These are phyloP conservation scores for Geotrypetes seraphini DNA, from an alignment of 2,797 vertebrate species.

Conservation along the genomic window DNA sequence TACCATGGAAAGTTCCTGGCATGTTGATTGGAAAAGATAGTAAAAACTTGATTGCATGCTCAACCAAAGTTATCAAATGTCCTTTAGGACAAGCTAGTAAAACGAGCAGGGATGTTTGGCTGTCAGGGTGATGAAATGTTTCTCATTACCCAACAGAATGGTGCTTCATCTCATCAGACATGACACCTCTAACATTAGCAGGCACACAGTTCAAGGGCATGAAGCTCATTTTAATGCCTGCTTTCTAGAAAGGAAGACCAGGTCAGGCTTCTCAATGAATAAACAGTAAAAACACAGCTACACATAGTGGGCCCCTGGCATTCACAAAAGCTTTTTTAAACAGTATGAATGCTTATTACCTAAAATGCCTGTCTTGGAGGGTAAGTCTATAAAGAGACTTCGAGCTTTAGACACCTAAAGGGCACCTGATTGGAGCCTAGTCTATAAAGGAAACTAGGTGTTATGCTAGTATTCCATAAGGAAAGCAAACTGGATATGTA, in stretches of 20 bases:
- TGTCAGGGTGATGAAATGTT: slow-evolving; percentile 5
- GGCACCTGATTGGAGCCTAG: too few species aligned
- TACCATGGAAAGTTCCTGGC: slow-evolving; percentile 3
- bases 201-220: neutral
- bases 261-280: slow-evolving; percentile 3
- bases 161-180: slow-evolving; percentile 6
- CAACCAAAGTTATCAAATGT: neutral
- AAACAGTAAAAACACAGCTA: slow-evolving; percentile 3
- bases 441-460: too few species aligned
- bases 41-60: slow-evolving; percentile 7
- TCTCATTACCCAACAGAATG: neutral
- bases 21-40: neutral
- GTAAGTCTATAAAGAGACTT: too few species aligned
- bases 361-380: too few species aligned
- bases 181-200: slow-evolving; percentile 3
- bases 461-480: too few species aligned
- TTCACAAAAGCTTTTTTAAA: too few species aligned
- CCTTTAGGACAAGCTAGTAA: neutral
- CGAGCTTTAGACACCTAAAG: too few species aligned
- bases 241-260: neutral
- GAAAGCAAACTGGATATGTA: too few species aligned
- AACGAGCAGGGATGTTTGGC: neutral
- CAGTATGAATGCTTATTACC: too few species aligned
- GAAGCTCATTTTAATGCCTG: slow-evolving; percentile 2
- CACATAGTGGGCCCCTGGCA: neutral